Evolutionary conservation across 2,113 vertebrate species (phyloP).

Genomic region (Coptodon rendalli): DNA sequence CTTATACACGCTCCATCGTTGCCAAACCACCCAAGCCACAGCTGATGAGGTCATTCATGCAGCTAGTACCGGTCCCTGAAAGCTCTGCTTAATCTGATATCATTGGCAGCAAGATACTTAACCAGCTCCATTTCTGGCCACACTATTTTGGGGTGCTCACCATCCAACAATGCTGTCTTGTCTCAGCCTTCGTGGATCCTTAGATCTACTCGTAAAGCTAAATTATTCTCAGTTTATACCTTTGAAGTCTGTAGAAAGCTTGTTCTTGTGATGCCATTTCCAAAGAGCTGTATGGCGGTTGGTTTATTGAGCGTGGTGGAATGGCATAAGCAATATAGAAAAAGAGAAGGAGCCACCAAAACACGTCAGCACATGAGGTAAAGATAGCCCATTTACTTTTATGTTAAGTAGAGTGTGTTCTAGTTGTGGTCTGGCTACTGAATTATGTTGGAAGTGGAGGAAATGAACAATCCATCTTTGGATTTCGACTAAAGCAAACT

Average conservation of each 20-base stretch:
- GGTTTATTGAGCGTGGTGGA: conserved; percentile 8
- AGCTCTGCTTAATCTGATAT: conserved; percentile 35
- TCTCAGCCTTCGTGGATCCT: neutral
- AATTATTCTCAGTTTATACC: neutral
- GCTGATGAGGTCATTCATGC: conserved; percentile 44
- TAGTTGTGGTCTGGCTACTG: conserved; percentile 40
- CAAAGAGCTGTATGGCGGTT: neutral
- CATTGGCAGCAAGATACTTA: neutral
- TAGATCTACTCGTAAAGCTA: neutral
- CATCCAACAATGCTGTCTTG: conserved; percentile 23
- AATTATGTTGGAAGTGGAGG: conserved; percentile 4
- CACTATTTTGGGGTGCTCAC: neutral
- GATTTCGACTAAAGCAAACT: neutral
- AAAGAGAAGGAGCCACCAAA: conserved; percentile 23
- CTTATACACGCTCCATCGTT: neutral
- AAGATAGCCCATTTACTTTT: conserved; percentile 23
- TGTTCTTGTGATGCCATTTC: neutral
- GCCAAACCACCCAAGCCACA: conserved; percentile 49
- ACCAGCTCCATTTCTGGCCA: neutral
- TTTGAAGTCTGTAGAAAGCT: neutral
- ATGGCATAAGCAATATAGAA: neutral
- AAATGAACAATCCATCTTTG: conserved; percentile 11
- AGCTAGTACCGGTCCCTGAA: conserved; percentile 4
- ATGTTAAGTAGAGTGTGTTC: conserved; percentile 10
- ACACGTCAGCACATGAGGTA: conserved; percentile 9